These are phyloP conservation scores for Neomonachus schauinslandi DNA, from an alignment of 2,113 vertebrate genomes.

Conservation along the genomic window DNA sequence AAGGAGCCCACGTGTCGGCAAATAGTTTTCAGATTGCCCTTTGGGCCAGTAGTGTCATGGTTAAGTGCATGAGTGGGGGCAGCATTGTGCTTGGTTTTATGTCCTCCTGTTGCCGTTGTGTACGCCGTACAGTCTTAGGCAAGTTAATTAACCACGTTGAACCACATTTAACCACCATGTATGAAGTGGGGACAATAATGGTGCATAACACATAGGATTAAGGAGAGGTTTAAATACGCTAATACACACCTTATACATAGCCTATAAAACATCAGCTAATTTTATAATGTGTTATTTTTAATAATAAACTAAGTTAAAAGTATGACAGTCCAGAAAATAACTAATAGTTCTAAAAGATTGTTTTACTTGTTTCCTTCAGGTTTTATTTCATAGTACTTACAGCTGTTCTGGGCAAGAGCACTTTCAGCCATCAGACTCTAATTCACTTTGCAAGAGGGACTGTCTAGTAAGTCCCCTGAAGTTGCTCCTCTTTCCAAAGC, in stretches of 20 bases:
- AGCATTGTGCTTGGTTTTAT: neutral
- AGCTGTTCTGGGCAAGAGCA: neutral
- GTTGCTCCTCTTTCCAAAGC: neutral
- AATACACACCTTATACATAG: neutral
- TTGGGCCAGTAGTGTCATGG: neutral
- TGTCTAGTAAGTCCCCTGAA: neutral
- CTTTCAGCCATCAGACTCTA: neutral
- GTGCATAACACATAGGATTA: neutral
- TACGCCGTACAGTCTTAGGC: neutral
- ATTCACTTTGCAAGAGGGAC: neutral
- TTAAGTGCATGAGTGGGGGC: neutral
- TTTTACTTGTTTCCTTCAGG: neutral
- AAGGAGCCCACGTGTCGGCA: neutral
- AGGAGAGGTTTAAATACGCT: constrained; percentile 6
- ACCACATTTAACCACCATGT: neutral
- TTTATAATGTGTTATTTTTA: neutral
- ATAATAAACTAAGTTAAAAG: neutral
- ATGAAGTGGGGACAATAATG: neutral
- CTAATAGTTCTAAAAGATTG: neutral
- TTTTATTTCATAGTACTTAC: neutral
- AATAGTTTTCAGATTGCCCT: neutral
- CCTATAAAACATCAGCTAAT: neutral
- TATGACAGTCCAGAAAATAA: neutral
- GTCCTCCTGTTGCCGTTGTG: neutral
- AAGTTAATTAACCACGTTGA: neutral